Evolutionary conservation across 2,797 vertebrate genomes (phyloP), one percentile per base, ranked within the genome.

Genomic region (Danio jaintianensis): DNA sequence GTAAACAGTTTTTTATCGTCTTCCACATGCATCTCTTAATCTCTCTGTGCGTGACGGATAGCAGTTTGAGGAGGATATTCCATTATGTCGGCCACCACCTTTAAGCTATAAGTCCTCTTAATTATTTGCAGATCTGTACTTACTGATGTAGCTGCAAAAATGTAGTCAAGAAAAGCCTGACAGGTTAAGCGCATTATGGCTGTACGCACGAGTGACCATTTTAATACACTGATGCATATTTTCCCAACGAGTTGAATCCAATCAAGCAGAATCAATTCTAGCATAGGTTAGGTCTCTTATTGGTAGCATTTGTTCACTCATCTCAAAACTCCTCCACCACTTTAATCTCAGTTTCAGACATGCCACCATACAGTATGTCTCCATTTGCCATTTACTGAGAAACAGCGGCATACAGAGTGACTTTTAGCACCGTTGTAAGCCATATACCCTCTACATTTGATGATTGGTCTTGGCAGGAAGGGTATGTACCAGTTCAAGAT

Each of bases 281-380:
- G 59, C 47, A 53, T 16, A 29, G 11, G 38, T 45, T 77, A n/a
- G 7, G 13, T 22, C 18, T 29, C 13, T 40, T 43, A 47, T 22
- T 69, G 22, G 40, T 15, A 40, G 75, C 0, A 3, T 55, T 20
- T 55, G 38, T 20, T 78, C 10, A 36, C 22, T 67, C 52, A 12
- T 59, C 16, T 53, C 15, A 77, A 55, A 58, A 29, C 76, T 81
- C 81, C 62, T 78, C 75, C 72, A 85, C 83, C 85, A 11, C 83
- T 82, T 75, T 89, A 89, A 89, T 89, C 85, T 83, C 76, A 77
- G 88, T 87, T 86, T 82, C 80, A 40, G 56, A 73, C 81, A 61
- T 81, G 82, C 76, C 64, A 82, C 85, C 85, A 89, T 86, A 82
- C 84, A 85, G 88, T 86, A 84, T 87, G 86, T 71, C 48, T 47